phyloP scores from a whole-genome alignment of 2,113 vertebrate species.

The Oreochromis spilurus region DNA sequence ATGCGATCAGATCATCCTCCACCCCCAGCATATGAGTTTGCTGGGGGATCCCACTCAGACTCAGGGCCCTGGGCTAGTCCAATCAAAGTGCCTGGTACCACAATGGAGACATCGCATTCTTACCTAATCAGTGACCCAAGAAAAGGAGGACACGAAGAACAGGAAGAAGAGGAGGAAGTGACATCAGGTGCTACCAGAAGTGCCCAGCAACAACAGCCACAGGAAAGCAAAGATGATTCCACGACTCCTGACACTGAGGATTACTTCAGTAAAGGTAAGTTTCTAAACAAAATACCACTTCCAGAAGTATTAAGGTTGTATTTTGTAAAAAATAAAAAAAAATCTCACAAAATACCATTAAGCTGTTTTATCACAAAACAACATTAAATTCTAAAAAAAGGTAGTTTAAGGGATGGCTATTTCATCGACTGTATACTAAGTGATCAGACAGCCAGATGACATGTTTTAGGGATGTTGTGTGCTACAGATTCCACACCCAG shows the following conservation, averaged over 20 bases:
- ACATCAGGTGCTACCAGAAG: slow-evolving; percentile 93
- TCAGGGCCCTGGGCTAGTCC: slow-evolving; percentile 77
- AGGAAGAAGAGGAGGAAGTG: slow-evolving; percentile 75
- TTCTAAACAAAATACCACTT: not conserved
- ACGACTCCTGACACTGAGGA: slow-evolving; percentile 77
- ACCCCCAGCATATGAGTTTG: slow-evolving; percentile 63
- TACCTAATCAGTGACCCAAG: slow-evolving; percentile 78
- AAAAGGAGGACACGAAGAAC: slow-evolving; percentile 72
- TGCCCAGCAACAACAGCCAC: slow-evolving; percentile 80
- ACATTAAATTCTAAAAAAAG: not conserved
- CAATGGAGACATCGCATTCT: slow-evolving; percentile 76
- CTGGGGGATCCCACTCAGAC: slow-evolving; percentile 63
- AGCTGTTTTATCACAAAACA: not conserved
- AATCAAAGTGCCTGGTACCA: slow-evolving; percentile 87
- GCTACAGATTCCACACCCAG: slow-evolving; percentile 78
- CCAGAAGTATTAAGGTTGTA: not conserved
- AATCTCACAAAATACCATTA: not conserved
- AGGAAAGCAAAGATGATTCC: slow-evolving; percentile 80
- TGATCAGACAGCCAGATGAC: slow-evolving; percentile 47
- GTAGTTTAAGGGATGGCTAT: not conserved
- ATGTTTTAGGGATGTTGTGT: slow-evolving; percentile 40
- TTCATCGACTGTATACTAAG: not conserved
- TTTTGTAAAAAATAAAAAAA: not conserved
- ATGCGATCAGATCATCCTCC: slow-evolving; percentile 65
- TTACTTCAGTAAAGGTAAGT: slow-evolving; percentile 86